A percentile compares a stretch with the other conserved stretches of the same genome.
Evolutionary conservation across 1,140 invertebrate species (phyloP).

Genomic region (Drepana arcuata): DNA sequence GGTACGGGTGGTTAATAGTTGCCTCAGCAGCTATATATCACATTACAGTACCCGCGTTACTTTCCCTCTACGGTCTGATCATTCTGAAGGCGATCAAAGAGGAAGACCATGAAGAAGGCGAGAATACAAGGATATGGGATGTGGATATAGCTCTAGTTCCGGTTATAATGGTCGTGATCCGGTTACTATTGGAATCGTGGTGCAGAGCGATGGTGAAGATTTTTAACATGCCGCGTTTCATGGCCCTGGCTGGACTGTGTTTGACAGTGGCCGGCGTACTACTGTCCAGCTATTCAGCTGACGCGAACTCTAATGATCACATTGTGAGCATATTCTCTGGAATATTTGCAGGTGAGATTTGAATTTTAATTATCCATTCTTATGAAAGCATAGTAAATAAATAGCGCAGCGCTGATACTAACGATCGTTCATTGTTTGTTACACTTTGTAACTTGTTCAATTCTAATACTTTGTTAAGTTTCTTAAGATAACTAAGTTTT

Average conservation of each 20-base stretch:
- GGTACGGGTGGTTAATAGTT: slow-evolving; percentile 78
- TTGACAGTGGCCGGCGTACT: slow-evolving; percentile 61
- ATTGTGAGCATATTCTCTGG: slow-evolving; percentile 65
- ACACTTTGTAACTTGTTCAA: too few relatives aligned
- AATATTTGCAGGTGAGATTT: slow-evolving; percentile 59
- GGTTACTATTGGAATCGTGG: slow-evolving; percentile 72
- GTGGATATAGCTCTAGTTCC: slow-evolving; percentile 71
- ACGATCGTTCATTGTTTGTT: too few relatives aligned
- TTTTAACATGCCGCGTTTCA: slow-evolving; percentile 70
- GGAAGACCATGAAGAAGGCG: slow-evolving; percentile 49
- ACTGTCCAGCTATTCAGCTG: slow-evolving; percentile 57
- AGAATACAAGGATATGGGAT: slow-evolving; percentile 62
- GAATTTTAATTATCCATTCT: too few relatives aligned
- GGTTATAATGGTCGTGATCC: slow-evolving; percentile 70
- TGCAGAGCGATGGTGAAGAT: slow-evolving; percentile 67
- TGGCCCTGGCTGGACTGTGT: slow-evolving; percentile 65
- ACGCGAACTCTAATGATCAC: slow-evolving; percentile 46
- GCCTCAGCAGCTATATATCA: slow-evolving; percentile 73
- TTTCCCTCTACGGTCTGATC: slow-evolving; percentile 71
- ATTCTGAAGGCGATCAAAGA: slow-evolving; percentile 61
- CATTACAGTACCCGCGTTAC: slow-evolving; percentile 70
- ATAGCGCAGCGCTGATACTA: too few relatives aligned
- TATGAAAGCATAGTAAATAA: too few relatives aligned
- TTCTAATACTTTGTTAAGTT: too few relatives aligned
- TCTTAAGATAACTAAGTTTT: too few relatives aligned